phyloP scores from a whole-genome alignment of 2,888 invertebrate species.

The Urechis unicinctus region DNA sequence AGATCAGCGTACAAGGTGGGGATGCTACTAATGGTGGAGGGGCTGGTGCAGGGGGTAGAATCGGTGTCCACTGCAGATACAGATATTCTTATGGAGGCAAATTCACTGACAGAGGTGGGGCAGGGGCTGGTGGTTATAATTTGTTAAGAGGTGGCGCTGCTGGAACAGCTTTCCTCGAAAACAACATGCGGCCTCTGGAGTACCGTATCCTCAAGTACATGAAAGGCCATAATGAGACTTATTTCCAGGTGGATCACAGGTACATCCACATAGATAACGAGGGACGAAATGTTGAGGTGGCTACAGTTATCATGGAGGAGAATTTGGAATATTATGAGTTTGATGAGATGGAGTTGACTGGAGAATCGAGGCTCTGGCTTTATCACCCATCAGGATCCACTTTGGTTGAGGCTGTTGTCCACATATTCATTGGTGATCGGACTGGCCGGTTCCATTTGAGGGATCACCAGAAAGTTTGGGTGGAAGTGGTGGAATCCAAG shows the following conservation, averaged over 20 bases:
- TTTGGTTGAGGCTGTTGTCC: constrained; percentile 22
- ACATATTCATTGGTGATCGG: constrained; percentile 29
- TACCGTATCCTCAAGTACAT: constrained; percentile 31
- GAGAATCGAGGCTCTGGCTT: constrained; percentile 24
- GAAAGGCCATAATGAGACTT: constrained; percentile 22
- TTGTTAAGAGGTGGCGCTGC: constrained; percentile 28
- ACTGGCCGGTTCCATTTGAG: constrained; percentile 32
- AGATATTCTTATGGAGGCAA: constrained; percentile 29
- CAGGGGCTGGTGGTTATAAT: constrained; percentile 8
- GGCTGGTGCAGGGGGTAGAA: constrained; percentile 31
- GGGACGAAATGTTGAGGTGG: constrained; percentile 24
- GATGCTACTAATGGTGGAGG: constrained; percentile 22
- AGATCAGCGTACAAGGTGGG: constrained; percentile 29
- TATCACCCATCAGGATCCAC: constrained; percentile 22
- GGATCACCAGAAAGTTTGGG: constrained; percentile 21
- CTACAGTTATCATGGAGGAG: constrained; percentile 30
- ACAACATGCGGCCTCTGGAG: constrained; percentile 29
- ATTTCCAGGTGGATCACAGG: constrained; percentile 25
- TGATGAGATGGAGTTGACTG: constrained; percentile 30
- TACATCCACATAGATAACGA: constrained; percentile 31
- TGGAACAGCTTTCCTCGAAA: constrained; percentile 31
- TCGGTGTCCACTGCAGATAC: constrained; percentile 30
- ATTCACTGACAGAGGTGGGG: constrained; percentile 24
- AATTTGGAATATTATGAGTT: constrained; percentile 25
- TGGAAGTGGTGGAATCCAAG: constrained; percentile 30